Base-by-base conservation (phyloP, 1,140 invertebrate species). In the Semibalanus balanoides region DNA sequence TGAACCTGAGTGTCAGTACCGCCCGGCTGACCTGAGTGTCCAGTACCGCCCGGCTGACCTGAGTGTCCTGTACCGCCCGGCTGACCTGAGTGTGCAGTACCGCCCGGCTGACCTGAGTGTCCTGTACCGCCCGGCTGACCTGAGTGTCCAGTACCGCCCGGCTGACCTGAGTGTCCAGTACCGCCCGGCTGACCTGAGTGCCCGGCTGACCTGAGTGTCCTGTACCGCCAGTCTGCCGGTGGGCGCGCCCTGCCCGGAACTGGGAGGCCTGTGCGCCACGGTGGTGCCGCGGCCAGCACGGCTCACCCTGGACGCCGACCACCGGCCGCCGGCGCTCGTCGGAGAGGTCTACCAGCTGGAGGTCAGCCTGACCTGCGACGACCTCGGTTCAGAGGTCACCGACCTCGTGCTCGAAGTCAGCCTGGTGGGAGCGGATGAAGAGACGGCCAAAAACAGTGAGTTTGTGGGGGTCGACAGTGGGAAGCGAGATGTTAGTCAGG, bases 361-460 rank as follows among this genome's bases (percentile, higher is more conserved):
- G 11, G 51, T 19, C 14, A 1, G 51, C 51, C 11, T 64, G 51
- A 64, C 51, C 51, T 64, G 51, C 22, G 51, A 64, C 51, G 51
- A 64, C 51, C 51, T 64, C 14, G 51, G 51, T 19, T 7, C 14
- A 14, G 14, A 14, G 51, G 14, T 64, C 51, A 64, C 51, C 51
- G 51, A 64, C 51, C 51, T 64, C 51, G 51, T 64, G 51, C 51
- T 64, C 11, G 51, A 64, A 19, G 14, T 64, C 51, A 64, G 51
- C 51, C 51, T 64, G 51, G 7, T 64, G 7, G 51, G 51, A 7
- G 51, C 51, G 7, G 51, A 64, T 19, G 51, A 64, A 19, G 51
- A 64, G 51, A 64, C 51, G 51, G 51, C 51, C 51, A 64, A 64
- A 64, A 64, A 64, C 51, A 64, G 51, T 64, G 51, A 64, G 51